Conservation (phyloP, 1,140 invertebrate species). For the Thrips palmi region DNA sequence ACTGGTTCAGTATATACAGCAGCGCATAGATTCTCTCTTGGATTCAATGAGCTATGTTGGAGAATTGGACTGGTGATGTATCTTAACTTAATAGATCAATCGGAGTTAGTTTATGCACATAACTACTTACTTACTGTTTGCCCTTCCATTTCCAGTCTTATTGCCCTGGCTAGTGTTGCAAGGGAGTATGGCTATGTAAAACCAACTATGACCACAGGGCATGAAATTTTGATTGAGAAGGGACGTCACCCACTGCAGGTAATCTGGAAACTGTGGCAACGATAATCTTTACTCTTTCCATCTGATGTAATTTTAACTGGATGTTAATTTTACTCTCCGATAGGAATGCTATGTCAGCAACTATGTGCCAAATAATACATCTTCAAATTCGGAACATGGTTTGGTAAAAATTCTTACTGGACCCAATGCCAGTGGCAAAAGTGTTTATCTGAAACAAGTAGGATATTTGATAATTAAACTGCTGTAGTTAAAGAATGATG, state of each 20-base stretch:
- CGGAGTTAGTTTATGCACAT: background rate
- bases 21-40: conserved; percentile 36
- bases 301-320: no score
- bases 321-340: no score
- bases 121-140: background rate
- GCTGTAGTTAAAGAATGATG: conserved; percentile 5
- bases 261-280: no score
- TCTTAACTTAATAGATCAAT: background rate
- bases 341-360: conserved; percentile 34
- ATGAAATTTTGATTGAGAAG: conserved; percentile 41
- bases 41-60: conserved; percentile 41
- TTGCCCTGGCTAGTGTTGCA: conserved; percentile 49
- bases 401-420: conserved; percentile 67
- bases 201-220: conserved; percentile 35
- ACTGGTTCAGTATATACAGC: conserved; percentile 40
- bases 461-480: background rate
- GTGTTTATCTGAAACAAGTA: conserved; percentile 47
- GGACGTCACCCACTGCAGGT: conserved; percentile 67
- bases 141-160: conserved; percentile 31
- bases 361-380: conserved; percentile 56
- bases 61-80: conserved; percentile 50
- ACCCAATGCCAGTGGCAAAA: conserved; percentile 84
- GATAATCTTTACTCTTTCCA: no score
- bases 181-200: conserved; percentile 49
- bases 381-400: conserved; percentile 27